Evolutionary conservation across 1,140 invertebrate species (phyloP).

Genomic region (Pachypsylla venusta): DNA sequence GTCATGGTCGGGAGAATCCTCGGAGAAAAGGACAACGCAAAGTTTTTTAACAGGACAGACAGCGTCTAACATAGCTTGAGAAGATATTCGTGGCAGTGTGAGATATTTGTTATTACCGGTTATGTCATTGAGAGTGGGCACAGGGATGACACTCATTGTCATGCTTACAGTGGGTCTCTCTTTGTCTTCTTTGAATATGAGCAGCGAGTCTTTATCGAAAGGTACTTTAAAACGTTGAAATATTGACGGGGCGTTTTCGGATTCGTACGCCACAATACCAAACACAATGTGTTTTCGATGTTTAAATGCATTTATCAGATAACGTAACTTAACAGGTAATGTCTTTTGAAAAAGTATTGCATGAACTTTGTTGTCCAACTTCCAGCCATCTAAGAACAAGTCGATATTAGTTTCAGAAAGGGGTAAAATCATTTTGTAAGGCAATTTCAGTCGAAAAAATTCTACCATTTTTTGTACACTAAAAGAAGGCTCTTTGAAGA

Average conservation of each 20-base stretch:
- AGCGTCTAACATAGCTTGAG: slow-evolving; percentile 66
- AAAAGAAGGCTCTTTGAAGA: slow-evolving; percentile 61
- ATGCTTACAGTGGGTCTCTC: slow-evolving; percentile 66
- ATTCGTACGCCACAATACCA: slow-evolving; percentile 37
- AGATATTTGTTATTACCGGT: slow-evolving; percentile 80
- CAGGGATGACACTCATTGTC: slow-evolving; percentile 72
- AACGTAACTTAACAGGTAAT: slow-evolving; percentile 58
- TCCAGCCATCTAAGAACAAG: slow-evolving; percentile 68
- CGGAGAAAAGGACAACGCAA: slow-evolving; percentile 73
- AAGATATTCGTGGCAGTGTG: slow-evolving; percentile 73
- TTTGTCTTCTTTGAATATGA: slow-evolving; percentile 82
- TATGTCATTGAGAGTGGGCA: slow-evolving; percentile 71
- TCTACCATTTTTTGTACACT: slow-evolving; percentile 65
- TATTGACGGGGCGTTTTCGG: slow-evolving; percentile 41
- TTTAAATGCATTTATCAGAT: slow-evolving; percentile 74
- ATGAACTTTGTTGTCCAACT: slow-evolving; percentile 71
- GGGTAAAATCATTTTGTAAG: slow-evolving; percentile 54
- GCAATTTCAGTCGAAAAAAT: slow-evolving; percentile 69
- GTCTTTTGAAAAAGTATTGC: slow-evolving; percentile 74
- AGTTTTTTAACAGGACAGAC: slow-evolving; percentile 78
- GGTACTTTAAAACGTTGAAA: slow-evolving; percentile 54
- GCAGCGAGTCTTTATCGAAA: slow-evolving; percentile 61
- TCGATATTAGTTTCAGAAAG: slow-evolving; percentile 59
- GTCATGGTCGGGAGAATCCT: slow-evolving; percentile 45
- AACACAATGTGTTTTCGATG: slow-evolving; percentile 73